Percentiles rank a stretch among this genome's conserved stretches.
Evolutionary conservation across 2,797 vertebrate genomes (phyloP).

Genomic region (Parauchenoglanis punctatus): DNA sequence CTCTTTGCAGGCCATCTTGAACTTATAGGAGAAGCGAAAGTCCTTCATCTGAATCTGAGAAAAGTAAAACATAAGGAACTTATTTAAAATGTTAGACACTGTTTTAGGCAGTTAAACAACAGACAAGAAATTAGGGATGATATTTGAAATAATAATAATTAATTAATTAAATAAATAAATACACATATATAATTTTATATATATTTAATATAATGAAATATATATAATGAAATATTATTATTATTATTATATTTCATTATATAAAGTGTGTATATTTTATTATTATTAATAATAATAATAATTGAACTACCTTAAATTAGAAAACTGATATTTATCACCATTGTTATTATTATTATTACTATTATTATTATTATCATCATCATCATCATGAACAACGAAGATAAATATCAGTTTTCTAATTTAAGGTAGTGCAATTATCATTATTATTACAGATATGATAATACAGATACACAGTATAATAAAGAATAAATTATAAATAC

Average conservation of each 20-base stretch:
- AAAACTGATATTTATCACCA: not conserved
- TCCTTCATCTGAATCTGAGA: constrained; percentile 96
- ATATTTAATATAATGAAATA: no score
- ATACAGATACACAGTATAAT: no score
- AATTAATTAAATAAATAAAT: no score
- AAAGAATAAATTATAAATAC: not conserved
- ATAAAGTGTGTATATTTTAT: no score
- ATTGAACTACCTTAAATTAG: not conserved
- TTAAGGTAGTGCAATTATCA: not conserved
- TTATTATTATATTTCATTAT: no score
- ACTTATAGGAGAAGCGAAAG: constrained; percentile 97
- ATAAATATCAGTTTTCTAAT: not conserved
- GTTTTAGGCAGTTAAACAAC: not conserved
- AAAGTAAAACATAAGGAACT: not conserved
- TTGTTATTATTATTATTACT: not conserved
- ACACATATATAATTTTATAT: no score
- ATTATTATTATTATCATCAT: not conserved
- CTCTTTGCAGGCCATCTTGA: constrained; percentile 98
- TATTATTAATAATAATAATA: not conserved
- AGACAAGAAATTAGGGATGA: no score
- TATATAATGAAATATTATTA: no score
- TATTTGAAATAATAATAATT: not conserved
- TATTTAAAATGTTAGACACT: no score
- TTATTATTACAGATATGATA: not conserved
- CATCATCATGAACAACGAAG: not conserved